These are phyloP conservation scores for Villa cingulata DNA, from an alignment of 2,888 invertebrate species.

Conservation along the genomic window DNA sequence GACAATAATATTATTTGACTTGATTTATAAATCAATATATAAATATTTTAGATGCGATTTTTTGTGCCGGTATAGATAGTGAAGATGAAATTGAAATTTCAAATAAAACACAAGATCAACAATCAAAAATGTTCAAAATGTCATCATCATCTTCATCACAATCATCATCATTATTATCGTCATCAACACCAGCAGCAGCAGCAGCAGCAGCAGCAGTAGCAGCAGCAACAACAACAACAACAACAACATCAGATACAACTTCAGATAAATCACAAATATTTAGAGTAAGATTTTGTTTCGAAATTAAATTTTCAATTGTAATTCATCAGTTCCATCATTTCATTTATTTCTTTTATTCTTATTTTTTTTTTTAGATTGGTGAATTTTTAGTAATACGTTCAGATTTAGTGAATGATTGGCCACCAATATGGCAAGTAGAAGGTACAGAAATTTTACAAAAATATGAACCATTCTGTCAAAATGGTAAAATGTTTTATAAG, in stretches of 20 bases:
- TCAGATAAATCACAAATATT: not conserved
- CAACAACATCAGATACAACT: not conserved
- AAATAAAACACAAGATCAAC: too few relatives aligned
- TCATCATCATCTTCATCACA: too few relatives aligned
- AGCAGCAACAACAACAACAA: too few relatives aligned
- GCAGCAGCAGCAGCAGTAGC: too few relatives aligned
- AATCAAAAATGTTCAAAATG: too few relatives aligned
- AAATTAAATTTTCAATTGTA: not conserved
- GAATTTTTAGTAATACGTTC: slow-evolving; percentile 78
- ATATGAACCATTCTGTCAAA: slow-evolving; percentile 68
- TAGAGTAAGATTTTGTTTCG: not conserved
- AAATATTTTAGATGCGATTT: not conserved
- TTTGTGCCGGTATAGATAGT: not conserved
- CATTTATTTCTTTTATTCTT: not conserved
- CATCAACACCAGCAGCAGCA: too few relatives aligned
- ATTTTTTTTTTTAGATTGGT: slow-evolving; percentile 52
- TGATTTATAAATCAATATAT: too few relatives aligned
- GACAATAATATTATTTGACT: too few relatives aligned
- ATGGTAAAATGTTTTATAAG: slow-evolving; percentile 66
- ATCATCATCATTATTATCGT: too few relatives aligned
- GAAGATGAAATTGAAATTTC: not conserved
- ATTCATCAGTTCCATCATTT: too few relatives aligned
- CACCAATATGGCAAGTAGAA: slow-evolving; percentile 83
- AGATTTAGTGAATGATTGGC: slow-evolving; percentile 68
- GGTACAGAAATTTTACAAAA: slow-evolving; percentile 70